These are phyloP conservation scores for Nyctereutes procyonoides DNA, from an alignment of 2,113 vertebrate species.

Conservation along the genomic window DNA sequence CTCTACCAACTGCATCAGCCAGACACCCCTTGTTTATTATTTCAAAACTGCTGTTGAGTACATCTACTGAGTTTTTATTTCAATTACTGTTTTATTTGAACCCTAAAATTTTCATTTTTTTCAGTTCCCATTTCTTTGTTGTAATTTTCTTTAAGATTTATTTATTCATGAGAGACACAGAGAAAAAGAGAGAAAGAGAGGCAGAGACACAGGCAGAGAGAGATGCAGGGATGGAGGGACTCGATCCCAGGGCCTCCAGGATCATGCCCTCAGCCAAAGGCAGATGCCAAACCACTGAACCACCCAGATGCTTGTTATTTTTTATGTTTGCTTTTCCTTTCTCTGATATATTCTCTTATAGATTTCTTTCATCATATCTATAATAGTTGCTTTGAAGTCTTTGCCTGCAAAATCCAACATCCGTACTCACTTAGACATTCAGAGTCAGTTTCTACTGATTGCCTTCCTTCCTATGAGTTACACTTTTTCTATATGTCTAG, in stretches of 20 bases:
- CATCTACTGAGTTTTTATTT: not conserved
- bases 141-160: not conserved
- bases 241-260: too few relatives aligned
- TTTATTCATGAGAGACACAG: not conserved
- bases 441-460: not conserved
- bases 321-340: not conserved
- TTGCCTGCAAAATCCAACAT: not conserved
- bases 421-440: not conserved
- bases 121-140: not conserved
- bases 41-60: not conserved
- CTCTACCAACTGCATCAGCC: not conserved
- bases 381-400: not conserved
- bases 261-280: too few relatives aligned
- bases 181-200: too few relatives aligned
- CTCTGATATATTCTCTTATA: not conserved
- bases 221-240: too few relatives aligned
- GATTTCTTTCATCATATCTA: not conserved
- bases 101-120: not conserved
- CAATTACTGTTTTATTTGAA: slow-evolving; percentile 3
- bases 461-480: not conserved
- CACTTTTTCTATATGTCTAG: not conserved
- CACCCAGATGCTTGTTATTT: too few relatives aligned
- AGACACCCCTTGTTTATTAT: not conserved
- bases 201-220: too few relatives aligned
- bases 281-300: too few relatives aligned